Conservation (phyloP, 2,888 invertebrate species). For the Caenorhabditis doughertyi region DNA sequence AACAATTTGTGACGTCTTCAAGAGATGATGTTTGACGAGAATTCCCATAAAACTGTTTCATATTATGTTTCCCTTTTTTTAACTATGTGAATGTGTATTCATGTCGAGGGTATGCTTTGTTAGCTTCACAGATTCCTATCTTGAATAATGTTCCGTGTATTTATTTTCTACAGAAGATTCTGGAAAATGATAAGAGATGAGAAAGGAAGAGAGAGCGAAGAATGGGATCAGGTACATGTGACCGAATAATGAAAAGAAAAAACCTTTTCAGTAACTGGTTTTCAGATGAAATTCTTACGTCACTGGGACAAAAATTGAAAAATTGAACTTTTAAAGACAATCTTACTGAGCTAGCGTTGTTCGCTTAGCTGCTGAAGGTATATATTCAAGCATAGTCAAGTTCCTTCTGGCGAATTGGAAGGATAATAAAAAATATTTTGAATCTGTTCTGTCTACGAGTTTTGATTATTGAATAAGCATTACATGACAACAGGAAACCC, state of each 20-base stretch:
- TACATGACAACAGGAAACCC: too few species aligned
- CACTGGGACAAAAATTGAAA: neutral
- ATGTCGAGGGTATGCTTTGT: neutral
- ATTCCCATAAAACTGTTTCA: constrained; percentile 5
- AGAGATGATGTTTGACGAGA: constrained; percentile 28
- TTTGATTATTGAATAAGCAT: too few species aligned
- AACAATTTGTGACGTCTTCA: constrained; percentile 24
- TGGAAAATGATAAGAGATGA: neutral
- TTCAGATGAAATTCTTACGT: neutral
- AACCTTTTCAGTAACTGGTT: neutral
- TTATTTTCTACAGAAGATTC: constrained; percentile 13
- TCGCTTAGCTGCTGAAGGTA: too few species aligned
- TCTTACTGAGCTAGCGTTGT: too few species aligned
- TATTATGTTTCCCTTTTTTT: neutral
- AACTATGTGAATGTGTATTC: neutral
- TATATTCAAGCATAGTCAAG: too few species aligned
- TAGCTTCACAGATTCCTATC: constrained; percentile 4
- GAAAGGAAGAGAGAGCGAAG: neutral
- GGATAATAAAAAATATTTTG: too few species aligned
- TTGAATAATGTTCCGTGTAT: neutral
- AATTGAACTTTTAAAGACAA: too few species aligned
- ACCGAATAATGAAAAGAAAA: neutral
- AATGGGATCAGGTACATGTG: constrained; percentile 11
- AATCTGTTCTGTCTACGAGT: too few species aligned
- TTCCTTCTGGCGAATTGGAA: too few species aligned